Evolutionary conservation across 2,113 vertebrate genomes (phyloP).

Genomic region (Corythornis madagascariensis): DNA sequence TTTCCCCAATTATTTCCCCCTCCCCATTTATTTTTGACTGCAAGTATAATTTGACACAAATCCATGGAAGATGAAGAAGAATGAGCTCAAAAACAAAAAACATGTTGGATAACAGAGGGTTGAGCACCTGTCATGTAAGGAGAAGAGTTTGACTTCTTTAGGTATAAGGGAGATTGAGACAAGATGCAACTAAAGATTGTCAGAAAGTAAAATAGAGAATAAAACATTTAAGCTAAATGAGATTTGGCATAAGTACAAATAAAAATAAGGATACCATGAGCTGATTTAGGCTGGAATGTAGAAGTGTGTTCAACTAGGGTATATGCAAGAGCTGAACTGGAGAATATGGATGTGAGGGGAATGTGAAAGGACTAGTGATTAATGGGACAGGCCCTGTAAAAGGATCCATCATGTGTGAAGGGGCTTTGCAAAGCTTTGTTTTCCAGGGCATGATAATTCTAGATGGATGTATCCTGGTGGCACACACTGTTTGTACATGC

Average conservation of each 20-base stretch:
- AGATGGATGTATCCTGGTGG: not conserved
- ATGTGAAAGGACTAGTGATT: not conserved
- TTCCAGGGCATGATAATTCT: not conserved
- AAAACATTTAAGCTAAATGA: not conserved
- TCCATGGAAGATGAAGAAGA: not conserved
- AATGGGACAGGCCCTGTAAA: not conserved
- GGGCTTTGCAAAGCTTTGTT: not conserved
- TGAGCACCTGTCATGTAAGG: not conserved
- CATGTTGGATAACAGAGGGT: not conserved
- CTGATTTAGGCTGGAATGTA: not conserved
- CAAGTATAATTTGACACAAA: not conserved
- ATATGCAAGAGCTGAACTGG: not conserved
- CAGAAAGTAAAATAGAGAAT: not conserved
- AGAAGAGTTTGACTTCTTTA: not conserved
- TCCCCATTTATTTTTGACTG: not conserved
- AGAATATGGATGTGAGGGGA: not conserved
- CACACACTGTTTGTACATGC: not conserved
- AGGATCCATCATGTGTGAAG: not conserved
- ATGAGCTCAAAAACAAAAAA: not conserved
- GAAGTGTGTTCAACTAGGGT: not conserved
- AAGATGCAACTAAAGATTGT: not conserved
- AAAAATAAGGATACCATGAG: not conserved
- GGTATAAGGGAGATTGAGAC: not conserved
- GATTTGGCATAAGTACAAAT: not conserved
- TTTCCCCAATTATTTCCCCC: not conserved